Evolutionary conservation across 2,113 vertebrate species (phyloP), one percentile per base, ranked within the genome.

Genomic region (Ochotona curzoniae): DNA sequence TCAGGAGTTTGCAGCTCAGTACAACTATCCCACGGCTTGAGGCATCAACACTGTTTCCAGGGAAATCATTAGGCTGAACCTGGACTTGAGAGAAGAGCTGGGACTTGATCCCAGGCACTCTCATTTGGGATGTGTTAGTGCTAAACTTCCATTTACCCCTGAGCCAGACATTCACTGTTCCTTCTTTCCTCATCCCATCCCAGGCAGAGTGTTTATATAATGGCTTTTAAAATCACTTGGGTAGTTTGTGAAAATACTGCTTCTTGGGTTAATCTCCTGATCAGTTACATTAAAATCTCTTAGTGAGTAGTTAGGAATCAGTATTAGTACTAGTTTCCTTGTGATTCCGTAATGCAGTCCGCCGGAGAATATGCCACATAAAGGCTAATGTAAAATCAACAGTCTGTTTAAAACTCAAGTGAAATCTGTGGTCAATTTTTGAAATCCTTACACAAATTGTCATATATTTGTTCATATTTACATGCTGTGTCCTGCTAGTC

Each of bases 201-300:
- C 17, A 57, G 44, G 25, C 4, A 88, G 35, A 80, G 79, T 66
- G 15, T 90, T 67, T 69, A 5, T 12, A 70, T 70, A 57, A 35
- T 64, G 28, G 20, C 14, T 88, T 90, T 95, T 83, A 64, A 10
- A 86, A 60, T 76, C 67, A 87, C 14, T 28, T 76, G 13, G 66
- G 49, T 7, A 93, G 8, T 26, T 78, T 79, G 28, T 74, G 57
- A 89, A 85, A 88, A 82, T 66, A 51, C 11, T 83, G 1, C 82
- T 38, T 86, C 32, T 70, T 38, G 6, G 23, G 2, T 20, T 26
- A 28, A 83, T 7, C 9, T 93, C 26, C 30, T 82, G 76, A 26
- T 80, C 15, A 87, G 12, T 69, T 76, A 90, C 90, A 61, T 75
- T 2, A 89, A 92, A 88, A 69, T 90, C 80, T 93, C 28, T 73